These are phyloP conservation scores for Symphodus melops DNA, from an alignment of 2,113 vertebrate species.

Conservation along the genomic window DNA sequence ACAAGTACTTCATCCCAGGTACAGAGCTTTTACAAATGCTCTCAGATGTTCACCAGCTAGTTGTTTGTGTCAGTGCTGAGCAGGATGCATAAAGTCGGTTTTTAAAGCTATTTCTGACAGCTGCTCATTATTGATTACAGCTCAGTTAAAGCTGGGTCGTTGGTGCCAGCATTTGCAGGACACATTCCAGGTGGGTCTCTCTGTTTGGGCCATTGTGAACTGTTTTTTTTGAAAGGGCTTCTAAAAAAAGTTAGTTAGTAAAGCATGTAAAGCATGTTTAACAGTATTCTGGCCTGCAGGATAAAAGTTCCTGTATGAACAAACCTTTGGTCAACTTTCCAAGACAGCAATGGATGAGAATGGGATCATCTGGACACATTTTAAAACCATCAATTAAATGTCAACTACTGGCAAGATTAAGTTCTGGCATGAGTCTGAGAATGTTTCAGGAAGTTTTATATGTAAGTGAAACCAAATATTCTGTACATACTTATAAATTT, in stretches of 20 bases:
- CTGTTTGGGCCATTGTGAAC: neutral
- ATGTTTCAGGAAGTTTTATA: too few species aligned
- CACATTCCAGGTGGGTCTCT: slow-evolving; percentile 83
- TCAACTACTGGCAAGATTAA: neutral
- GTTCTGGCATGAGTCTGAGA: neutral
- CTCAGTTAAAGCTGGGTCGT: too few species aligned
- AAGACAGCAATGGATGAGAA: slow-evolving; percentile 73
- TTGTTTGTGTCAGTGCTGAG: too few species aligned
- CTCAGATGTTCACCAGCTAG: too few species aligned
- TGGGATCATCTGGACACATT: slow-evolving; percentile 26
- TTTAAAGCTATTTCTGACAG: too few species aligned
- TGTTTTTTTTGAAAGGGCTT: too few species aligned
- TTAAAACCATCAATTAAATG: slow-evolving; percentile 5
- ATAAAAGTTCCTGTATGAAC: slow-evolving; percentile 83
- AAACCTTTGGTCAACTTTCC: slow-evolving; percentile 82
- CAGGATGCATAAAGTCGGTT: too few species aligned
- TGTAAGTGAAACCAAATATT: too few species aligned
- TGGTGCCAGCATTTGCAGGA: slow-evolving; percentile 83
- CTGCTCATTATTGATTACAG: too few species aligned
- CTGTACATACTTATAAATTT: too few species aligned
- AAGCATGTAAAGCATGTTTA: slow-evolving; percentile 10
- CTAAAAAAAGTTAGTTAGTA: too few species aligned
- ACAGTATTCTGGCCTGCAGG: slow-evolving; percentile 58
- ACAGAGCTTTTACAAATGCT: neutral
- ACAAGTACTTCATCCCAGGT: slow-evolving; percentile 88